Base-by-base conservation (phyloP, 2,888 invertebrate genomes). In the Stegophylla sp. region DNA sequence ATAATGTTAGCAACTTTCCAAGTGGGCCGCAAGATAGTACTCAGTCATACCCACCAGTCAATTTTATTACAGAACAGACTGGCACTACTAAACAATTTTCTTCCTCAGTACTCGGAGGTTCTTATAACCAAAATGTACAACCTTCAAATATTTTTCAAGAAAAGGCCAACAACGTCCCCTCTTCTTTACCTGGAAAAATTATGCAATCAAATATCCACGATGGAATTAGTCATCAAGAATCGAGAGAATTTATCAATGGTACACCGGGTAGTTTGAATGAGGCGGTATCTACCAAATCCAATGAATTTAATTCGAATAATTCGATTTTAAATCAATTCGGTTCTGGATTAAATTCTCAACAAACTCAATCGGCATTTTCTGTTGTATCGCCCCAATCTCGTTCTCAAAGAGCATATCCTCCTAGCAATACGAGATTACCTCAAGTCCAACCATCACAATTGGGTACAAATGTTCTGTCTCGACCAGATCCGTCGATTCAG, bases 341-440 rank as follows among this genome's bases (percentile, higher is more conserved):
- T 59, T 67, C 76, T 41, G 76, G 56, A 56, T 76, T 76, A 66
- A 76, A 17, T 64, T 63, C 75, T 43, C 75, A 76, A 43, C 63
- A 66, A 43, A 53, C 53, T 26, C 75, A 64, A 43, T 76, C 75
- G 20, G 75, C 75, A 53, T 76, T 76, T 76, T 76, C 75, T 53
- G 75, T 76, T 41, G 75, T 76, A 20, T 15, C 63, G 2, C 63
- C 74, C 26, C 75, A 76, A 53, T 66, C 75, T 17, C 75, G 75
- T 75, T 64, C 53, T 75, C 75, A 75, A 53, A 76, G n/a, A 66
- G 7, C 17, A 12, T 66, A 66, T 66, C 13, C 64, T 3, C 9
- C 10, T 2, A 48, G 26, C 23, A 76, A 53, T 76, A 23, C 23
- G 23, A 56, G 56, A 43, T 34, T 71, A 15, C 9, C 56, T 23